Percentiles rank a stretch among this genome's conserved stretches.
phyloP scores from a whole-genome alignment of 2,888 invertebrate genomes.

The Phortica magna region DNA sequence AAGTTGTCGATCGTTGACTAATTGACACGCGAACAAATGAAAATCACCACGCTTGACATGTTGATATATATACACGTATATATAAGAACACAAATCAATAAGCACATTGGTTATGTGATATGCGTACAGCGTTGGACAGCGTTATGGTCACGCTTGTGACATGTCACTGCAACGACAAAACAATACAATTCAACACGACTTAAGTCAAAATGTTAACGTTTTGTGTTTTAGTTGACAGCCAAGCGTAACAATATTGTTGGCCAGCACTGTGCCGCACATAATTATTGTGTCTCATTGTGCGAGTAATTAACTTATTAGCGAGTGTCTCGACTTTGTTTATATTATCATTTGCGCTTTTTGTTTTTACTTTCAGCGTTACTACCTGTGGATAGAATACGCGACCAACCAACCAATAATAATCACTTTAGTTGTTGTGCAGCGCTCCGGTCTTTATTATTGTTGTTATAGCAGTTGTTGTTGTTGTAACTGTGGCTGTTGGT shows the following conservation, averaged over 20 bases:
- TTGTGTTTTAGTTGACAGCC: neutral
- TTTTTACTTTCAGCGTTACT: neutral
- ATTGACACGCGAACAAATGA: neutral
- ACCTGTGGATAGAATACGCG: conserved; percentile 19
- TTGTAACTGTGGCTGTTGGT: conserved; percentile 39
- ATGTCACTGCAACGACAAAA: too few species aligned
- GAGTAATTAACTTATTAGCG: conserved; percentile 56
- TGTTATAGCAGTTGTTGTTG: conserved; percentile 36
- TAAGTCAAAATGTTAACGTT: neutral
- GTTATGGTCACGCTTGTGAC: too few species aligned
- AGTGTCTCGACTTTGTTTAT: neutral
- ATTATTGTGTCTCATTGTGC: conserved; percentile 40
- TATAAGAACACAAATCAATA: conserved; percentile 13
- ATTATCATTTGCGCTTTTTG: neutral
- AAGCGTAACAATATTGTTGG: neutral
- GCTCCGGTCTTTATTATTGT: conserved; percentile 36
- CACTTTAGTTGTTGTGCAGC: conserved; percentile 60
- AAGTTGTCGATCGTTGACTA: conserved; percentile 5
- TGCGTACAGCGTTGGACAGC: conserved; percentile 1
- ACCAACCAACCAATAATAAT: conserved; percentile 48
- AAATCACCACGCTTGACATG: conserved; percentile 23
- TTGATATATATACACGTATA: neutral
- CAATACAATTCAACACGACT: too few species aligned
- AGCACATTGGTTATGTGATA: neutral
- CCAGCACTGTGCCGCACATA: neutral